phyloP scores from a whole-genome alignment of 2,113 vertebrate species.

The Pteropus alecto region DNA sequence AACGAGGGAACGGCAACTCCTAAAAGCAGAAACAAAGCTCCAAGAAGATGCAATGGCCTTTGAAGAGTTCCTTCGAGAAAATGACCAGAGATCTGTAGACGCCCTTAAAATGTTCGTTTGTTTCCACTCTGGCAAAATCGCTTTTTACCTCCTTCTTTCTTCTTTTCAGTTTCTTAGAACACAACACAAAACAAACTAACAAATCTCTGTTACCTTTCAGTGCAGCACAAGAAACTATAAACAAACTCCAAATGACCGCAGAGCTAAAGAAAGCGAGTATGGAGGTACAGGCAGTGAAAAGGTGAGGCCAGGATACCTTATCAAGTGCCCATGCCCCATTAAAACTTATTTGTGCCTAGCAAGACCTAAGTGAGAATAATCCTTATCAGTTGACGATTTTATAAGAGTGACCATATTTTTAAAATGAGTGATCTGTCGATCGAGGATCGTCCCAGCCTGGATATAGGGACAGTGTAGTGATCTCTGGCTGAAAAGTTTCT shows the following conservation, averaged over 20 bases:
- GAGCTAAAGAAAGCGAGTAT: conserved; percentile 73
- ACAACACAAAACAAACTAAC: neutral
- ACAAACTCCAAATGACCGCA: conserved; percentile 70
- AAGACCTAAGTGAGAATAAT: neutral
- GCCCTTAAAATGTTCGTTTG: conserved; percentile 78
- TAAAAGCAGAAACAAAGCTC: conserved; percentile 72
- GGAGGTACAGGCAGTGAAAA: conserved; percentile 76
- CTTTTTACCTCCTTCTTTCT: neutral
- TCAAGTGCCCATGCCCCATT: accelerated
- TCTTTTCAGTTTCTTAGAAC: neutral
- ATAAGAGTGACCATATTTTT: neutral
- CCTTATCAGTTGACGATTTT: neutral
- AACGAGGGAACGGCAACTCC: conserved; percentile 58
- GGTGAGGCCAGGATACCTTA: conserved; percentile 44
- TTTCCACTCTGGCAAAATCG: neutral
- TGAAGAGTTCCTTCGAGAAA: conserved; percentile 81
- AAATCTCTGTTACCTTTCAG: conserved; percentile 64
- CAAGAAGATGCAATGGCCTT: conserved; percentile 74
- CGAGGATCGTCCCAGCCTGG: neutral
- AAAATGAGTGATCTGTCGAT: neutral
- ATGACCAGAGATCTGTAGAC: conserved; percentile 76
- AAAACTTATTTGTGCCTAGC: neutral
- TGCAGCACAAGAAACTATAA: conserved; percentile 77
- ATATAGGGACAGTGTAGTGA: neutral
- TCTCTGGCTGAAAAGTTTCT: neutral